A percentile compares a stretch with the other conserved stretches of the same genome.
phyloP scores from a whole-genome alignment of 2,797 vertebrate genomes.

The Chrosomus eos region DNA sequence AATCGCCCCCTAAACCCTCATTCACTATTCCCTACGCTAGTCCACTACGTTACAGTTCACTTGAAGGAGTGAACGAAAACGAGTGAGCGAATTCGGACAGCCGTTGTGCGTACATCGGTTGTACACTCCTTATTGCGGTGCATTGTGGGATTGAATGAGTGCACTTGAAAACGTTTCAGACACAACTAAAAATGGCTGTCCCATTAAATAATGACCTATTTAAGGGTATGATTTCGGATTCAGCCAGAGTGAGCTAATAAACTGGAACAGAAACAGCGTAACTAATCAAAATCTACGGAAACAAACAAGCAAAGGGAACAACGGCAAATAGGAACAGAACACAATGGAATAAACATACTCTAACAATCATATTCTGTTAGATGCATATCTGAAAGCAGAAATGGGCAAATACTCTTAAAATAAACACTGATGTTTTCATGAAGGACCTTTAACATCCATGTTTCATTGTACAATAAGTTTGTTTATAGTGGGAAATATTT shows the following conservation, averaged over 20 bases:
- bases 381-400: not conserved
- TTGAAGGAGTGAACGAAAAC: too few species aligned
- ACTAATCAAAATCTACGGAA: not conserved
- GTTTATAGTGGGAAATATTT: not conserved
- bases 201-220: too few species aligned
- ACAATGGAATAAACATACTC: not conserved
- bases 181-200: too few species aligned
- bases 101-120: too few species aligned
- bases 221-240: too few species aligned
- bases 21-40: too few species aligned
- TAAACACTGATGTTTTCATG: not conserved
- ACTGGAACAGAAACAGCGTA: not conserved
- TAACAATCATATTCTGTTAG: not conserved
- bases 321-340: not conserved
- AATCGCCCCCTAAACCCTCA: too few species aligned
- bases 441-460: not conserved
- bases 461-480: not conserved
- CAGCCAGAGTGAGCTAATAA: not conserved
- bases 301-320: not conserved
- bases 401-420: not conserved
- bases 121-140: too few species aligned
- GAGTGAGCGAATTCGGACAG: too few species aligned
- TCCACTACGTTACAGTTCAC: too few species aligned
- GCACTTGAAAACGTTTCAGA: too few species aligned
- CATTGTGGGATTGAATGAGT: too few species aligned